These are phyloP conservation scores for Bombus picipes DNA, from an alignment of 1,140 invertebrate genomes.

Conservation along the genomic window DNA sequence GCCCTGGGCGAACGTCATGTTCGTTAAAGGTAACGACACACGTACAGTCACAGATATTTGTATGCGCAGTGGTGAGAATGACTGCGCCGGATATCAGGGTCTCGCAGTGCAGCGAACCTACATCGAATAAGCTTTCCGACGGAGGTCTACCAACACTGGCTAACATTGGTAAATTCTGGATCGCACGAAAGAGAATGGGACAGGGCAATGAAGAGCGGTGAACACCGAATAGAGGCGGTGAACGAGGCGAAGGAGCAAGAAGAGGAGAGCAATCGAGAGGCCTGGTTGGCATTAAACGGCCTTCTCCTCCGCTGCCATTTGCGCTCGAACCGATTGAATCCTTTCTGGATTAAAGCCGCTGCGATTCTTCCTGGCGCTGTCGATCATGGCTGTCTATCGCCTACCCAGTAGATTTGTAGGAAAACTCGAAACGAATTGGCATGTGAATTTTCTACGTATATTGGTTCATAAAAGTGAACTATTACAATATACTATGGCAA, in stretches of 20 bases:
- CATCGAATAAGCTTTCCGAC: conserved; percentile 25
- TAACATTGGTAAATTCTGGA: conserved; percentile 47
- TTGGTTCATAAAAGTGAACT: too few relatives aligned
- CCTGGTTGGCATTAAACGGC: conserved; percentile 50
- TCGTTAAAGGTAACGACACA: conserved; percentile 39
- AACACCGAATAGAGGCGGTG: background rate
- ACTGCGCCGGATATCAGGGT: conserved; percentile 35
- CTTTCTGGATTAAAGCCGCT: conserved; percentile 58
- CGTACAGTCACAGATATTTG: background rate
- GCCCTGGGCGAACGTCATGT: conserved; percentile 21
- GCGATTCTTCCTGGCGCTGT: conserved; percentile 16
- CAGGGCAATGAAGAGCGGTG: background rate
- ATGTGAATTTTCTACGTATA: too few relatives aligned
- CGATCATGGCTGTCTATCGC: conserved; percentile 20
- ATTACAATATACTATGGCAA: too few relatives aligned
- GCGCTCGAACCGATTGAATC: conserved; percentile 68
- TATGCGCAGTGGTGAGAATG: conserved; percentile 9
- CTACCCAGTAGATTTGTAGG: background rate
- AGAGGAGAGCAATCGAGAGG: conserved; percentile 41
- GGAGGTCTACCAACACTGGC: conserved; percentile 46
- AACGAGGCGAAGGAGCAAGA: background rate
- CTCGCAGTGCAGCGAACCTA: conserved; percentile 25
- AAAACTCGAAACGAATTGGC: too few relatives aligned
- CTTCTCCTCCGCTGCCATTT: conserved; percentile 1
- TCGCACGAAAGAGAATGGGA: conserved; percentile 6